Base-by-base conservation (phyloP, 2,113 vertebrate species). In the Mesocricetus auratus region DNA sequence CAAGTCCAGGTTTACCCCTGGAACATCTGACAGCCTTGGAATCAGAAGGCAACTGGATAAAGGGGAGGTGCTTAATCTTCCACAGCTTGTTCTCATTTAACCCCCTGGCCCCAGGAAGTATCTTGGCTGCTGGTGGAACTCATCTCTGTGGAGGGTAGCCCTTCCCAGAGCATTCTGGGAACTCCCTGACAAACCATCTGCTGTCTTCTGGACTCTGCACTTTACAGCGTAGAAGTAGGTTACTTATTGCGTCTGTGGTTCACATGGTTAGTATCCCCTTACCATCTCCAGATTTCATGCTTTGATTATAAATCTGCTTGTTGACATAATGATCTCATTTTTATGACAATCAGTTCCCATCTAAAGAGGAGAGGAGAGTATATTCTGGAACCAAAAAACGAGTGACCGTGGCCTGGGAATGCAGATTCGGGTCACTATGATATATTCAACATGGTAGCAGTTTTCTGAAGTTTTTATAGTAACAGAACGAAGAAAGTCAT, bases 21-120 rank as follows among this genome's bases (percentile, higher is more conserved):
- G 97, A 98, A 98, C 99, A 99, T 99, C 98, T 99, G 99, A 98
- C 98, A 98, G 98, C 98, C 98, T 99, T 99, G 98, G 96, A 97
- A 97, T 16, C 3, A 6, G 26, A 16, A 98, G 98, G 98, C 98
- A 98, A 98, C 98, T 64, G 87, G 97, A 98, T 98, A 99, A 97
- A 98, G 96, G 97, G 97, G 98, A 97, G 97, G 92, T 97, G 98
- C 96, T 96, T 98, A 97, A 98, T 99, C 98, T 99, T 98, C 97
- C 47, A 95, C 98, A 98, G 98, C 98, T 98, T 98, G 98, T 98
- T 99, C 98, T 98, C 94, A 97, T 96, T 98, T 98, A 82, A 26
- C 53, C 74, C 87, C 62, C 66, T n/a, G n/a, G 31, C 33, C n/a
- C 7, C 87, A 22, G 86, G 97, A 98, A 96, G 92, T 98, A 96